Base-by-base conservation (phyloP, 1,140 invertebrate species). In the Piezodorus guildinii region DNA sequence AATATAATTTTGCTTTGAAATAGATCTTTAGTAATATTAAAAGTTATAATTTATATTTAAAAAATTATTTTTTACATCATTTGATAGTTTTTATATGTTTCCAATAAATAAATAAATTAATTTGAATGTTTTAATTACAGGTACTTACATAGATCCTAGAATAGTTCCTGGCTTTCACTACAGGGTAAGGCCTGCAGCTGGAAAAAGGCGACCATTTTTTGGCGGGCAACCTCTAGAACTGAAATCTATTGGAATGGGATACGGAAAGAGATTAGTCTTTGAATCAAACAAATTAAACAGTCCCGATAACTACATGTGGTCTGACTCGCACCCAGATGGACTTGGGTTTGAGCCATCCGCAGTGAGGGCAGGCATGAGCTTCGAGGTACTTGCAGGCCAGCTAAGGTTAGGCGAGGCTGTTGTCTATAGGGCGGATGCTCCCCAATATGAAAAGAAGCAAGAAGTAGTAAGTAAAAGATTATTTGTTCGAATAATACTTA, bases 261-360 rank as follows among this genome's bases (percentile, higher is more conserved):
- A 89, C 70, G 86, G 85, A 10, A 88, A 88, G 70, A 76, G 86
- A 27, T 75, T 90, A 23, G 87, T 85, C 9, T 89, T 90, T 73
- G 62, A 17, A 25, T 49, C 72, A 3, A 71, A 76, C 6, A 80
- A 78, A 39, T 72, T 83, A 19, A 83, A 87, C 66, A 74, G 78
- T 23, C 82, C 83, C 62, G 79, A 82, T 67, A 85, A 85, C 72
- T 85, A 80, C 70, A 85, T 90, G 71, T 89, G 86, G 85, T 86
- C 85, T n/a, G 87, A 90, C 73, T 86, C 82, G 51, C 80, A 85
- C 70, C 80, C 84, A 2, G 83, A 85, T 67, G 87, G 87, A 12
- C 46, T 83, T 64, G 87, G 84, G 23, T 82, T 90, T 71, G 81
- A 84, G 69, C 77, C 84, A 0, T 77, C 82, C 25, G 84, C 84